Percentiles rank a stretch among this genome's conserved stretches.
Conservation (phyloP, 2,797 vertebrate species). For the Squalus acanthias region DNA sequence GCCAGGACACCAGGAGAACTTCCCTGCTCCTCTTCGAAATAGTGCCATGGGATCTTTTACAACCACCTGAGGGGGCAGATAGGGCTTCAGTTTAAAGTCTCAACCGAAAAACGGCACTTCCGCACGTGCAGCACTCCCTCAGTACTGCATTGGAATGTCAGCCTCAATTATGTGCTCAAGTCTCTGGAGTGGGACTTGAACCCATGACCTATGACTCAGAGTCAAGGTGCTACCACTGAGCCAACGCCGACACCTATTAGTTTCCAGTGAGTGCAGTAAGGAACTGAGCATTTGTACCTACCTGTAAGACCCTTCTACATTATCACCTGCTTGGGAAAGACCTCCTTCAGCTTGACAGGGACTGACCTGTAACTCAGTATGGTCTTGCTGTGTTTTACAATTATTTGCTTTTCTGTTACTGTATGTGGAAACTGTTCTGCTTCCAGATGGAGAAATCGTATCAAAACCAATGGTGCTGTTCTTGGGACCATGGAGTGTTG, state of each 20-base stretch:
- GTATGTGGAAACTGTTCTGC: slow-evolving; percentile 43
- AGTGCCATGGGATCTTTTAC: background rate
- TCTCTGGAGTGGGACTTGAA: background rate
- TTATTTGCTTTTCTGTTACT: background rate
- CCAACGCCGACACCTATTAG: background rate
- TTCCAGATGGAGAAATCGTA: slow-evolving; percentile 91
- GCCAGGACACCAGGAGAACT: background rate
- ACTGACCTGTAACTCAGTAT: background rate
- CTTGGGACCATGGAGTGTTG: slow-evolving; percentile 96
- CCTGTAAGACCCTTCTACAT: background rate
- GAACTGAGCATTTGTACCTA: background rate
- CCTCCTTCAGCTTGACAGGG: background rate
- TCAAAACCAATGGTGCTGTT: slow-evolving; percentile 98
- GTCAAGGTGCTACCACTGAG: background rate
- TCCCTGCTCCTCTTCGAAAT: background rate
- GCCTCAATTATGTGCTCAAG: background rate
- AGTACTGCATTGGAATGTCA: background rate
- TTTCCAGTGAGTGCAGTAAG: background rate
- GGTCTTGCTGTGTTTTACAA: background rate
- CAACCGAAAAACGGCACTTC: background rate
- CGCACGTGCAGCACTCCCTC: background rate
- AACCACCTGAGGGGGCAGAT: background rate
- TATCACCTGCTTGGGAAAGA: background rate
- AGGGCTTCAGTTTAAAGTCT: background rate
- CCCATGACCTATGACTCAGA: background rate